Evolutionary conservation across 2,113 vertebrate species (phyloP).

Genomic region (Mus musculus): DNA sequence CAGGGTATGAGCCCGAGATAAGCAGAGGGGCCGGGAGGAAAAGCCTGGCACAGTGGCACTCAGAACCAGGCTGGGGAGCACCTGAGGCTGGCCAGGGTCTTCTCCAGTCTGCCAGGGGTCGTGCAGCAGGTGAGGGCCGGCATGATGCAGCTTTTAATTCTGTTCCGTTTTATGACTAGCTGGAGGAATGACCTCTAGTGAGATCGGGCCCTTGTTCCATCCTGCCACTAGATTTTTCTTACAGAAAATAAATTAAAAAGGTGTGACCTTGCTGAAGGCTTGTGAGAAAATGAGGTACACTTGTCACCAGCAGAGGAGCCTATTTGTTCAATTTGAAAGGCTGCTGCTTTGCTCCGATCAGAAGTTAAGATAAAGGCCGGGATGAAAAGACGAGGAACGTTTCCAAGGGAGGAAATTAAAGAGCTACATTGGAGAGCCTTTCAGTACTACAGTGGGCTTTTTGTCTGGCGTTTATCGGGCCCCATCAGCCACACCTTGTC

Average conservation of each 20-base stretch:
- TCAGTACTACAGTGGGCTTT: slow-evolving; percentile 87
- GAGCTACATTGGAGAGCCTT: slow-evolving; percentile 92
- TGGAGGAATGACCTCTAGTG: slow-evolving; percentile 95
- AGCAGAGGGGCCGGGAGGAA: fast-evolving
- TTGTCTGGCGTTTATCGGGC: slow-evolving; percentile 88
- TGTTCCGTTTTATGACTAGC: slow-evolving; percentile 90
- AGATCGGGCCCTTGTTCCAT: slow-evolving; percentile 93
- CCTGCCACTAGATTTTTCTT: slow-evolving; percentile 90
- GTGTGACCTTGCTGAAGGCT: slow-evolving; percentile 97
- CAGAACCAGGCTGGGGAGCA: background rate
- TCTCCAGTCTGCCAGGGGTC: slow-evolving; percentile 57
- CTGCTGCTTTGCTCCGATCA: slow-evolving; percentile 90
- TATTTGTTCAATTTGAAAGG: slow-evolving; percentile 97
- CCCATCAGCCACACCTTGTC: slow-evolving; percentile 90
- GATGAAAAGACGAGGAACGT: slow-evolving; percentile 91
- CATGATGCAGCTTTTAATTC: slow-evolving; percentile 88
- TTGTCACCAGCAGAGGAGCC: slow-evolving; percentile 94
- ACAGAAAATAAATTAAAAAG: slow-evolving; percentile 97
- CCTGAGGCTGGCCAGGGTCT: background rate
- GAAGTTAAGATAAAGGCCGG: slow-evolving; percentile 90
- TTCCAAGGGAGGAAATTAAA: slow-evolving; percentile 93
- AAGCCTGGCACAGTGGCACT: background rate
- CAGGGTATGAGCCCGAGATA: background rate
- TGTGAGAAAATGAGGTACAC: slow-evolving; percentile 96
- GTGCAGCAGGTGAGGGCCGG: slow-evolving; percentile 82